Percentiles rank a stretch among this genome's conserved stretches.
phyloP scores from a whole-genome alignment of 1,140 invertebrate genomes.

The Ceratosolen fusciceps region DNA sequence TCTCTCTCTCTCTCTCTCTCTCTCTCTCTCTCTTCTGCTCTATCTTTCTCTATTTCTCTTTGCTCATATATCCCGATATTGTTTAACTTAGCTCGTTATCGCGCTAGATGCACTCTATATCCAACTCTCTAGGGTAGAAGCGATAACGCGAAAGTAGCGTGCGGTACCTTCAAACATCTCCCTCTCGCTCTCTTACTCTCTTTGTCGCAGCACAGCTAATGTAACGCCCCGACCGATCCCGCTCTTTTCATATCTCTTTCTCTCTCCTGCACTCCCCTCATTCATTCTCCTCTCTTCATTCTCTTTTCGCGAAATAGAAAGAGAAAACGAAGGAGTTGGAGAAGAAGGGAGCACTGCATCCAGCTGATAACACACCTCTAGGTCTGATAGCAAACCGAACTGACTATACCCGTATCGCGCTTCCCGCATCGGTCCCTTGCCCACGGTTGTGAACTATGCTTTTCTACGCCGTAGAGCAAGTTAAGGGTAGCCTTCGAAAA shows the following conservation, averaged over 20 bases:
- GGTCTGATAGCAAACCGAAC: constrained; percentile 69
- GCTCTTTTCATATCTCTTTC: constrained; percentile 33
- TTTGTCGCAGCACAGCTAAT: neutral
- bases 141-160: constrained; percentile 64
- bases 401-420: constrained; percentile 56
- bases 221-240: neutral
- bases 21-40: constrained; percentile 11
- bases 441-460: neutral
- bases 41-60: neutral
- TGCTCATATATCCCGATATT: constrained; percentile 66
- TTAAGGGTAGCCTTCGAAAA: constrained; percentile 8
- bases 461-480: constrained; percentile 19
- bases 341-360: constrained; percentile 61
- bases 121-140: constrained; percentile 68
- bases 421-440: neutral
- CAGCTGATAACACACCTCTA: constrained; percentile 66
- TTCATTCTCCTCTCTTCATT: constrained; percentile 26
- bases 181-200: neutral
- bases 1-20: constrained; percentile 1
- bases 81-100: constrained; percentile 72
- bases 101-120: constrained; percentile 70
- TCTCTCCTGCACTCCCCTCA: constrained; percentile 7
- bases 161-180: constrained; percentile 36
- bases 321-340: constrained; percentile 55
- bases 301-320: constrained; percentile 46